Evolutionary conservation across 2,888 invertebrate genomes (phyloP), one percentile per base, ranked within the genome.

Genomic region (Clusia tigrina): DNA sequence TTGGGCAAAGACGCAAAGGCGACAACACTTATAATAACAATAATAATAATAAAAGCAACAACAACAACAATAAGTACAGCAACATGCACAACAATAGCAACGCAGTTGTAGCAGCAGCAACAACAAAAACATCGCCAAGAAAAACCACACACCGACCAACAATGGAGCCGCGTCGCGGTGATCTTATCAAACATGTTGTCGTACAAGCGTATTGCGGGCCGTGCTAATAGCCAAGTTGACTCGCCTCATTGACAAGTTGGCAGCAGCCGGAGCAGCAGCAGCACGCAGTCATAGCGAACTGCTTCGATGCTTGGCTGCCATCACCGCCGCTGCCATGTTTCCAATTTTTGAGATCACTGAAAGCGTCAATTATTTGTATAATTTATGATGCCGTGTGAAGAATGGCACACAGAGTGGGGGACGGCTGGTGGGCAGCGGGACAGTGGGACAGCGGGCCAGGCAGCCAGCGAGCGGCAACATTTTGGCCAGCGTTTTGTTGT

Each of bases 331-430:
- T 60, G 69, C 69, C 68, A 67, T 71, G 67, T 42, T 75, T 73
- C 77, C 75, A 74, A 77, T 73, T 75, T 42, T 75, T 77, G 78
- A 76, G 74, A 76, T 79, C 78, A 74, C 78, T 78, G 80, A 80
- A 78, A 78, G 78, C 78, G 78, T 78, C 80, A 78, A 78, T 78
- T 78, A 80, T 79, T 80, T 78, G 80, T 77, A 81, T 80, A 78
- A 78, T 78, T 80, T 78, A 78, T 78, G 80, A 78, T 80, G 79
- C 80, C 77, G 76, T 79, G 78, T 78, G 80, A 79, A 73, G 78
- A 78, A 80, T 80, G 77, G 77, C 74, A 75, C 77, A 74, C 75
- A 75, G 77, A n/a, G n/a, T n/a, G n/a, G n/a, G n/a, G n/a, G n/a
- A n/a, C n/a, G n/a, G n/a, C n/a, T n/a, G n/a, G 75, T 74, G n/a